A percentile compares a stretch with the other conserved stretches of the same genome.
These are phyloP conservation scores for Eubasilissa regina DNA, from an alignment of 1,140 invertebrate species.

Conservation along the genomic window DNA sequence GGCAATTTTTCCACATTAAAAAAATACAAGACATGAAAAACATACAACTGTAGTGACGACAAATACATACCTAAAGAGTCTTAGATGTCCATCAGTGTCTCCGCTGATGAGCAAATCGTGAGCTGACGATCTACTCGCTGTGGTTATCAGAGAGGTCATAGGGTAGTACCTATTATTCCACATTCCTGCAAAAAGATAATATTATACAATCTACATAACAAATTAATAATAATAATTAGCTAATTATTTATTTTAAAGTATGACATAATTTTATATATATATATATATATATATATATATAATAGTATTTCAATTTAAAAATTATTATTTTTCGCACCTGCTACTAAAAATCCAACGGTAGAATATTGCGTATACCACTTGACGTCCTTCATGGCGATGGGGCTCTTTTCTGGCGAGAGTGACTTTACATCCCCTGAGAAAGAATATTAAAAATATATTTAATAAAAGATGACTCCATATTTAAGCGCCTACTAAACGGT, in stretches of 20 bases:
- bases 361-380: conserved; percentile 91
- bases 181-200: conserved; percentile 74
- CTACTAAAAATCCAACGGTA: conserved; percentile 87
- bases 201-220: conserved; percentile 4
- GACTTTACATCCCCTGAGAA: conserved; percentile 88
- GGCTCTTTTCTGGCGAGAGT: conserved; percentile 86
- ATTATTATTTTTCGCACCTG: conserved; percentile 75
- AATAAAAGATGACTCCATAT: too few species aligned
- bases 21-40: too few species aligned
- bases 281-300: too few species aligned
- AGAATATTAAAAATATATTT: not conserved
- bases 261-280: too few species aligned
- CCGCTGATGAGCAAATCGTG: conserved; percentile 89
- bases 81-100: conserved; percentile 92
- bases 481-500: too few species aligned
- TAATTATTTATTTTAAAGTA: not conserved
- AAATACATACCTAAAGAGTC: conserved; percentile 84
- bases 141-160: conserved; percentile 83
- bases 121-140: conserved; percentile 84
- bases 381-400: conserved; percentile 89
- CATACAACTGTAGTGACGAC: too few species aligned
- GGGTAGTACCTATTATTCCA: conserved; percentile 93
- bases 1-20: too few species aligned
- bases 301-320: not conserved
- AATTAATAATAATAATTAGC: not conserved